These are phyloP conservation scores for Mandrillus leucophaeus DNA, from an alignment of 2,113 vertebrate species.

Conservation along the genomic window DNA sequence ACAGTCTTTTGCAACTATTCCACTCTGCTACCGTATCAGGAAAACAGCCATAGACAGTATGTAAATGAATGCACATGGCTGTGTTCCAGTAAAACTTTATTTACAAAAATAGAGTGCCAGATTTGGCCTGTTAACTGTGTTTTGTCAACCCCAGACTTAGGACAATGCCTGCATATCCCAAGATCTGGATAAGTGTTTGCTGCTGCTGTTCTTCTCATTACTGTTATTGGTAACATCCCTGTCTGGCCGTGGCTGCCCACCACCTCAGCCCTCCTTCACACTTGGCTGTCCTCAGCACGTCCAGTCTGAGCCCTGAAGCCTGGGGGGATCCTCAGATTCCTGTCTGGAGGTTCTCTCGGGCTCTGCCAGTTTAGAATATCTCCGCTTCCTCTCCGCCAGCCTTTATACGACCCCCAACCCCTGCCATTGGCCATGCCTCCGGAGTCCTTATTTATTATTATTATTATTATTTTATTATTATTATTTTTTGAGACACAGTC, in stretches of 20 bases:
- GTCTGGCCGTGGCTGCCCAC: background rate
- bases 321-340: background rate
- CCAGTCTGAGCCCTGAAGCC: background rate
- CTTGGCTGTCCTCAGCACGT: background rate
- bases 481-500: no score
- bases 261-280: background rate
- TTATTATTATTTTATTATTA: no score
- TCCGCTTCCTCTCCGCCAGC: background rate
- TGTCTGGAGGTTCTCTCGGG: background rate
- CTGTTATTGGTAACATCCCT: background rate
- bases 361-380: background rate
- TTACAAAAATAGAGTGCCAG: background rate
- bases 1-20: background rate
- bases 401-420: background rate
- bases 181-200: background rate
- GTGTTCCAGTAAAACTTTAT: constrained; percentile 7
- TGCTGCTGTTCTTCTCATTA: background rate
- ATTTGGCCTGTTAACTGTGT: background rate
- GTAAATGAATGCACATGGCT: fast-evolving
- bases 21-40: background rate
- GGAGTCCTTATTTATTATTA: no score
- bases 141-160: background rate
- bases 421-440: background rate
- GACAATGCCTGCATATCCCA: background rate
- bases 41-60: background rate